Conservation (phyloP, 92 coral and sea anemone genomes). For the Zoanthus sansibaricus region DNA sequence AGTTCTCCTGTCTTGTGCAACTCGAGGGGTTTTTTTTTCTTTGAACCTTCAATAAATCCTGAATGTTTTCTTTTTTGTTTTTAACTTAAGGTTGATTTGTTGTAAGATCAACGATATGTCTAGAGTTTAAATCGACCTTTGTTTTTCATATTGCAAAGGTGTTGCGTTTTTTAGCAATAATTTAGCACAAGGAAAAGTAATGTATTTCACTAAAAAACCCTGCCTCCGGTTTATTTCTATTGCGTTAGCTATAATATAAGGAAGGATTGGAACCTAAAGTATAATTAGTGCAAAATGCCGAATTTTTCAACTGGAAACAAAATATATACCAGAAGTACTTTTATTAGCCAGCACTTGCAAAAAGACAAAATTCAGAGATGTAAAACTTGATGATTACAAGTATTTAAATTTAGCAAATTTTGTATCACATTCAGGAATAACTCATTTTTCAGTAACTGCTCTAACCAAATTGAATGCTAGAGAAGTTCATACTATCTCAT, state of each 20-base stretch:
- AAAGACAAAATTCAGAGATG: background rate
- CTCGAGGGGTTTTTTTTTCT: background rate
- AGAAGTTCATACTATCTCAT: background rate
- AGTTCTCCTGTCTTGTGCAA: background rate
- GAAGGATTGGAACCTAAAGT: background rate
- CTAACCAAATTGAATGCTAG: background rate
- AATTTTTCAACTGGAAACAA: background rate
- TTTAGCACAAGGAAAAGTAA: conserved; percentile 28
- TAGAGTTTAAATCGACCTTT: background rate
- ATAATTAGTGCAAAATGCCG: conserved; percentile 7
- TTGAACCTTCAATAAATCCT: background rate
- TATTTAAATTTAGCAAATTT: background rate
- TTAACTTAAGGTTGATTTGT: background rate
- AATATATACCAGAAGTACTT: background rate
- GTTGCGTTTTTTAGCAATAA: conserved; percentile 13
- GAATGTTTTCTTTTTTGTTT: background rate
- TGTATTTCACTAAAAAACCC: background rate
- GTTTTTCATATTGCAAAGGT: background rate
- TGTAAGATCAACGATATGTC: background rate
- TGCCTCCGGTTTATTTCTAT: conserved; percentile 12
- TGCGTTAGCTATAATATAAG: background rate
- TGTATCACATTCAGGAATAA: background rate
- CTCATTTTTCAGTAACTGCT: too few relatives aligned
- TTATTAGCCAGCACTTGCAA: background rate
- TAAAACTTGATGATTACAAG: background rate